phyloP scores from a whole-genome alignment of 2,113 vertebrate genomes.

The Monopterus albus region DNA sequence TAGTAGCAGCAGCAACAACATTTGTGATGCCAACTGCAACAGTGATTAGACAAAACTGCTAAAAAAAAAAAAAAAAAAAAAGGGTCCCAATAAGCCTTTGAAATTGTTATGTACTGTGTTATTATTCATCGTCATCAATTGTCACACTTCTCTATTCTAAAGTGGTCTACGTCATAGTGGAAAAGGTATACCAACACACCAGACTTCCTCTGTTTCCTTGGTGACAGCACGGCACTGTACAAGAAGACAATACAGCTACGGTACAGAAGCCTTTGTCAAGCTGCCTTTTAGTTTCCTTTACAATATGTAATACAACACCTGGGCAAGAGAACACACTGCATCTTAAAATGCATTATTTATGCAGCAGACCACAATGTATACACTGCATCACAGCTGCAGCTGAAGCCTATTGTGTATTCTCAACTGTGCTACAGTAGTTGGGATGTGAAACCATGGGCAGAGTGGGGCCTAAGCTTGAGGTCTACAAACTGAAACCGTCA shows the following conservation, averaged over 20 bases:
- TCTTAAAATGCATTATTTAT: slow-evolving; percentile 60
- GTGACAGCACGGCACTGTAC: slow-evolving; percentile 18
- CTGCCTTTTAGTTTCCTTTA: slow-evolving; percentile 35
- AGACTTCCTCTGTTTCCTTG: slow-evolving; percentile 18
- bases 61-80: not conserved
- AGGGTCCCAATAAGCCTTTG: not conserved
- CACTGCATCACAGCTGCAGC: slow-evolving; percentile 21
- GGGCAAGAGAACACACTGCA: slow-evolving; percentile 1
- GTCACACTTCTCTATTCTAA: slow-evolving; percentile 41
- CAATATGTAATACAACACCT: slow-evolving; percentile 38
- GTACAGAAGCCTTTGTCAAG: slow-evolving; percentile 13
- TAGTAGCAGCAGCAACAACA: not conserved
- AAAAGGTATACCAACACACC: not conserved
- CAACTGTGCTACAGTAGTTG: slow-evolving; percentile 13
- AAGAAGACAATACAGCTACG: slow-evolving; percentile 1
- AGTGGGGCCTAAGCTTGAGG: slow-evolving; percentile 19
- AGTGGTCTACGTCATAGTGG: not conserved
- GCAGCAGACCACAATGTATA: slow-evolving; percentile 14
- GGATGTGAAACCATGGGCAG: slow-evolving; percentile 63
- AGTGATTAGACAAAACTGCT: not conserved
- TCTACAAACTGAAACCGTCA: slow-evolving; percentile 63
- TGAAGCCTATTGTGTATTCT: slow-evolving; percentile 26
- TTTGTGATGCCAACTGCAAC: not conserved
- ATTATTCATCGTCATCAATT: not conserved
- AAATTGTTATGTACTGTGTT: fast-evolving